Base-by-base conservation (phyloP, 2,113 vertebrate species). In the Trochalopteron elliotii region DNA sequence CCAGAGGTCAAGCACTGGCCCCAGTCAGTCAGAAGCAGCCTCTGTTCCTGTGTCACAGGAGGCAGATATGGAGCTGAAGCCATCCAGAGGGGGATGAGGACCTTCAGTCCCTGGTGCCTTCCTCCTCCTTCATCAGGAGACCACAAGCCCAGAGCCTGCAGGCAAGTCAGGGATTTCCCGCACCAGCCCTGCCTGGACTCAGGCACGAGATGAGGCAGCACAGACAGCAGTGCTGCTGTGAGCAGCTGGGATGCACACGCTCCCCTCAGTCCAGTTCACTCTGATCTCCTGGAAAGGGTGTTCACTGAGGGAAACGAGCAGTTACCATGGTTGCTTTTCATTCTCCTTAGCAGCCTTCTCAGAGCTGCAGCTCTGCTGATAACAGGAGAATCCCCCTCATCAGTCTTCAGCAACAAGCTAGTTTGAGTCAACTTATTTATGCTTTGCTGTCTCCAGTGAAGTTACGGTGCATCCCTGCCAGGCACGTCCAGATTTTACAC, bases 271-370 rank as follows among this genome's bases (percentile, higher is more conserved):
- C 55, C 59, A 85, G 56, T 31, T 85, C 15, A 7, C 49, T 80
- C 74, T 52, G 47, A 72, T 74, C 89, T 85, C 65, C 87, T 76
- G 85, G 42, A 83, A 95, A 55, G 72, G 37, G 40, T 53, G 56
- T 9, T 70, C 79, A 27, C 88, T 55, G 50, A 86, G 78, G 71
- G 67, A 94, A 83, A 42, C 2, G 5, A 90, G 42, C 88, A 94
- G 94, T 95, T 95, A 74, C 88, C 84, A 80, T 74, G 76, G 94
- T 57, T 88, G 83, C 92, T 93, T 81, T 83, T 88, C 83, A 67
- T 83, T 82, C 71, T 94, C 44, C 60, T 60, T 63, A 68, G 79
- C 83, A 33, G 8, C 45, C 39, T 67, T 16, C 87, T 95, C 84
- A 63, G 87, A 79, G 90, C 90, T 94, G 90, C 65, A 92, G 79